Evolutionary conservation across 2,888 invertebrate species (phyloP).

Genomic region (Pardosa pseudoannulata): DNA sequence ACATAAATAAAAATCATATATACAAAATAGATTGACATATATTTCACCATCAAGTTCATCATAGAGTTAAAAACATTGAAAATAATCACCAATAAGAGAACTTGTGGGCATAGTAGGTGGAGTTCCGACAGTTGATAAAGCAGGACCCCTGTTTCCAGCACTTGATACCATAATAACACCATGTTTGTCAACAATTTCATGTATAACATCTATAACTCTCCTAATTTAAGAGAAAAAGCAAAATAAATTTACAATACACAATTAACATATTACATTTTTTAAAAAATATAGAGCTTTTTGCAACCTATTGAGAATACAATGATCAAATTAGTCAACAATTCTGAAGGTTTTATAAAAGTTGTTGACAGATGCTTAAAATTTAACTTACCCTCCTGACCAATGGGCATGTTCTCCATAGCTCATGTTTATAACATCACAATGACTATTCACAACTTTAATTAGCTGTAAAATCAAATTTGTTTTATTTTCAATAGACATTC

Average conservation of each 20-base stretch:
- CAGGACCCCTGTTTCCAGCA: slow-evolving; percentile 96
- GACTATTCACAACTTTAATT: slow-evolving; percentile 79
- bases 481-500: too few relatives aligned
- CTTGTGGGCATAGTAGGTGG: slow-evolving; percentile 85
- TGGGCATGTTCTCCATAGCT: slow-evolving; percentile 97
- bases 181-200: slow-evolving; percentile 92
- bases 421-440: slow-evolving; percentile 94
- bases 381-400: slow-evolving; percentile 92
- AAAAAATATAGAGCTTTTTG: too few relatives aligned
- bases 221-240: slow-evolving; percentile 79
- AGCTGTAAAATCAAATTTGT: too few relatives aligned
- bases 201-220: slow-evolving; percentile 89
- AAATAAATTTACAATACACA: too few relatives aligned
- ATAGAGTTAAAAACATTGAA: not conserved
- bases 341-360: too few relatives aligned
- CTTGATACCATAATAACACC: slow-evolving; percentile 95
- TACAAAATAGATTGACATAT: too few relatives aligned
- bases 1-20: too few relatives aligned
- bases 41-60: too few relatives aligned
- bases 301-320: too few relatives aligned
- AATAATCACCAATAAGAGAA: slow-evolving; percentile 85
- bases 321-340: too few relatives aligned
- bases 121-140: slow-evolving; percentile 91
- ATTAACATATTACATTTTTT: too few relatives aligned
- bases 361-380: too few relatives aligned